Evolutionary conservation across 2,797 vertebrate species (phyloP).

Genomic region (Kryptopterus vitreolus): DNA sequence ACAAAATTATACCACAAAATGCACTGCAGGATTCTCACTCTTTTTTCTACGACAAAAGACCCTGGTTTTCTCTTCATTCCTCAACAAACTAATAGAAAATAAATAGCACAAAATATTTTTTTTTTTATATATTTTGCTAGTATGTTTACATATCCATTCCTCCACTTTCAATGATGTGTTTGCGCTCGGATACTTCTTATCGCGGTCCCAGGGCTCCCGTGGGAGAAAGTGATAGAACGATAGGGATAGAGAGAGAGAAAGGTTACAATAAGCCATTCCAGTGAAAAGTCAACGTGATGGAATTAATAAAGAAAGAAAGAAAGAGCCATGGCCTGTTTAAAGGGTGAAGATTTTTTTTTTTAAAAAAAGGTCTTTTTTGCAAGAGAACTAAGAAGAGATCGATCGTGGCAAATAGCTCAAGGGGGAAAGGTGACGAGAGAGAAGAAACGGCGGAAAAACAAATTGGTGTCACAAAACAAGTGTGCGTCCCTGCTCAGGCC

Average conservation of each 20-base stretch:
- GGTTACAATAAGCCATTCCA: neutral
- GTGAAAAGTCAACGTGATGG: neutral
- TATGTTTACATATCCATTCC: no score
- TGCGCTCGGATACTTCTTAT: conserved; percentile 22
- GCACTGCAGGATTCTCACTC: neutral
- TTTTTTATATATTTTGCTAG: neutral
- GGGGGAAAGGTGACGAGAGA: neutral
- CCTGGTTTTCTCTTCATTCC: neutral
- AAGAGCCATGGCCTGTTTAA: neutral
- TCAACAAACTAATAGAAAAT: no score
- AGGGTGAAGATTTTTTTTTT: neutral
- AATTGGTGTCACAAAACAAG: neutral
- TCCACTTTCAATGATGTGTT: neutral
- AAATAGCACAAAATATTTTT: no score
- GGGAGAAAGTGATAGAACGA: neutral
- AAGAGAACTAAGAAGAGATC: neutral
- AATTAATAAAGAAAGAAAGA: neutral
- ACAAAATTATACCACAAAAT: conserved; percentile 26
- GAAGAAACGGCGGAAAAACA: neutral
- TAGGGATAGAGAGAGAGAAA: neutral
- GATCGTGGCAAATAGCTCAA: neutral
- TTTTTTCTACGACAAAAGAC: neutral
- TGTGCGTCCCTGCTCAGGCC: neutral
- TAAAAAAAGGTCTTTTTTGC: no score
- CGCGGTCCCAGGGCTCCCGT: conserved; percentile 16